Conservation (phyloP, 2,888 invertebrate genomes). For the Andrena fulva region DNA sequence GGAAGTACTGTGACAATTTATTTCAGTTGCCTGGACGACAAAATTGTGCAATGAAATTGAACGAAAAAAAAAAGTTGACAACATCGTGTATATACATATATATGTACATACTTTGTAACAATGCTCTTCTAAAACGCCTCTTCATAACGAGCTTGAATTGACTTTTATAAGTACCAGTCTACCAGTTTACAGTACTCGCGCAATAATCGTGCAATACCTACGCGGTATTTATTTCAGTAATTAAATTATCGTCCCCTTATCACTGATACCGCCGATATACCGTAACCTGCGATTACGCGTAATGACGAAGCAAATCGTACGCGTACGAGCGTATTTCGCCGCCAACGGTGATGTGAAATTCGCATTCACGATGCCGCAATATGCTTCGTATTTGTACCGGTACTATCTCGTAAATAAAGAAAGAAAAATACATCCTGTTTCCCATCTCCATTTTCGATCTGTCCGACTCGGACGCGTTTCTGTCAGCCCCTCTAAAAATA, state of each 20-base stretch:
- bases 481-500: conserved; percentile 1
- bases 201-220: not conserved
- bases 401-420: not conserved
- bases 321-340: not conserved
- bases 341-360: not conserved
- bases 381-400: not conserved
- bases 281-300: not conserved
- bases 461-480: too few relatives aligned
- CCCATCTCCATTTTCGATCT: too few relatives aligned
- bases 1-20: conserved; percentile 54
- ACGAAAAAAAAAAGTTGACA: conserved; percentile 34
- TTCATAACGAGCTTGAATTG: not conserved
- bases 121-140: too few relatives aligned
- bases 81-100: not conserved
- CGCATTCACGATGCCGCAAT: too few relatives aligned
- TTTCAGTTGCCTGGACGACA: conserved; percentile 61
- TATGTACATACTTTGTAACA: not conserved
- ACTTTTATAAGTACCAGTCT: not conserved
- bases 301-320: not conserved
- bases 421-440: too few relatives aligned
- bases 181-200: not conserved
- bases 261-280: not conserved
- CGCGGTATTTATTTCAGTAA: not conserved
- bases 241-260: not conserved
- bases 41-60: conserved; percentile 1